Evolutionary conservation across 1,140 invertebrate genomes (phyloP), one percentile per base, ranked within the genome.

Genomic region (Matsumurasca onukii): DNA sequence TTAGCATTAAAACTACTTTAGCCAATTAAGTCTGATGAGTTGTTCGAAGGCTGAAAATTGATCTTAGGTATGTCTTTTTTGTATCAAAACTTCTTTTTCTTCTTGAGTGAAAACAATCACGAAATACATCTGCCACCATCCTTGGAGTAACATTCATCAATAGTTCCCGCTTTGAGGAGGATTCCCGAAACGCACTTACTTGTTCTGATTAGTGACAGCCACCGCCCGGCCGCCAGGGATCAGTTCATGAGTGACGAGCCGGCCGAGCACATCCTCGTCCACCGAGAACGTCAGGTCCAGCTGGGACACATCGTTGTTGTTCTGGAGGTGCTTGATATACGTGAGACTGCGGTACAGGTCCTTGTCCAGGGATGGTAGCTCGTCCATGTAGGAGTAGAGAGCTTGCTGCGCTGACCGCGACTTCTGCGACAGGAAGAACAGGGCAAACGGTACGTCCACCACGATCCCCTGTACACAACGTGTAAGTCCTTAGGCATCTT

Each of bases 341-440:
- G 94, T 98, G 2, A 99, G 85, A 82, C 92, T 98, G 71, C 96
- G 88, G 77, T 99, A 99, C 0, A 99, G 84, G 73, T 98, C 97
- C 59, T 90, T 88, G 83, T 99, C 98, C 2, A 99, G 82, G 3
- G 96, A 98, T 0, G 97, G 94, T 63, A 99, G 81, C 81, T 99
- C 98, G 80, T 99, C 98, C 69, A 99, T 89, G 79, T 92, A 98
- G 77, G 94, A 97, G 79, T 98, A 98, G 0, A 95, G 83, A 13
- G 92, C 89, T 76, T 92, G 91, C 70, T 94, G 91, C n/a, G 93
- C 93, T 80, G 97, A 94, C 0, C 95, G 94, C 25, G 98, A 82
- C 68, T 99, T 91, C 82, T 99, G 96, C 72, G 94, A 98, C 3
- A 99, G 85, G 80, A 99, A 99, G 79, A 99, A 99, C 30, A 96